Conservation (phyloP, 2,888 invertebrate species). For the Noctuana brunneofusca region DNA sequence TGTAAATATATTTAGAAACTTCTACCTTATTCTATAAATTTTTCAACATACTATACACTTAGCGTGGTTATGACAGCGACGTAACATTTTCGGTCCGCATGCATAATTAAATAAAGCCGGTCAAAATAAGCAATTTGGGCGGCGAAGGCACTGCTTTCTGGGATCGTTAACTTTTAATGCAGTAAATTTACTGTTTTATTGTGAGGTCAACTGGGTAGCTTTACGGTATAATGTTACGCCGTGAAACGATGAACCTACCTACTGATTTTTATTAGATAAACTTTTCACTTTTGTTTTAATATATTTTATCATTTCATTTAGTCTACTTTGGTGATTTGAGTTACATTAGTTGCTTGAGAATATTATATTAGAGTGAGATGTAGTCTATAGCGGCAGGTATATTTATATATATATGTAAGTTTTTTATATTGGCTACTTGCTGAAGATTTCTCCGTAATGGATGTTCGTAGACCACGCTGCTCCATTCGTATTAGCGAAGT, state of each 20-base stretch:
- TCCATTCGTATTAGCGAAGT: too few species aligned
- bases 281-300: slow-evolving; percentile 28
- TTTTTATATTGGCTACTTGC: too few species aligned
- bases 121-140: slow-evolving; percentile 78
- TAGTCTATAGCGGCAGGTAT: too few species aligned
- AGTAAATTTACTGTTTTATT: slow-evolving; percentile 45
- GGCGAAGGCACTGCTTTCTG: slow-evolving; percentile 70
- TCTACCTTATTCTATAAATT: slow-evolving; percentile 32
- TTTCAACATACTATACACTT: slow-evolving; percentile 31
- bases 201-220: slow-evolving; percentile 32
- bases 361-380: too few species aligned
- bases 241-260: slow-evolving; percentile 13
- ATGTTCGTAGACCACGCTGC: too few species aligned
- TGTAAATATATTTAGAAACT: slow-evolving; percentile 28
- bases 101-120: slow-evolving; percentile 72
- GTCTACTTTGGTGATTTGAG: too few species aligned
- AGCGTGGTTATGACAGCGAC: slow-evolving; percentile 34
- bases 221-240: slow-evolving; percentile 25
- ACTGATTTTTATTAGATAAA: slow-evolving; percentile 25
- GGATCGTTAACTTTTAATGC: slow-evolving; percentile 64
- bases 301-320: not conserved
- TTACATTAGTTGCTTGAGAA: too few species aligned
- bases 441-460: too few species aligned
- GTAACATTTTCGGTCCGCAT: slow-evolving; percentile 51
- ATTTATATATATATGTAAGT: too few species aligned